Base-by-base conservation (phyloP, 2,888 invertebrate species). In the Thera obeliscata region DNA sequence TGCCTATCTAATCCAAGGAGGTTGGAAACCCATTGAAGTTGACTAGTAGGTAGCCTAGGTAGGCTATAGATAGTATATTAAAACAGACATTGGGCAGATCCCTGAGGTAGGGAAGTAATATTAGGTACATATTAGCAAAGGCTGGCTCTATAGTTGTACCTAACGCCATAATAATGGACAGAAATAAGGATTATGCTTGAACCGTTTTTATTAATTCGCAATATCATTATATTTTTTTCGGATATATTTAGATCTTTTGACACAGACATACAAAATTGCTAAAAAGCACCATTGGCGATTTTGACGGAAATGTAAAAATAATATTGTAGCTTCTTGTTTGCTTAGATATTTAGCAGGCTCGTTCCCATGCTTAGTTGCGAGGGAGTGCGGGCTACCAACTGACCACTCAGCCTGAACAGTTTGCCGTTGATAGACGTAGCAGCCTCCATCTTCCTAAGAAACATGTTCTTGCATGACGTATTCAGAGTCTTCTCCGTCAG, bases 391-490 rank as follows among this genome's bases (percentile, higher is more conserved):
- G 83, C 80, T 0, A 82, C 78, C 3, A 93, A 78, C 64, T 91
- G 90, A 0, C 86, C 89, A 66, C 91, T 90, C 43, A 93, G 79
- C 49, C 92, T 79, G 68, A 85, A 89, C 62, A 93, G 73, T 68
- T 88, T 90, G 3, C 88, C 90, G 64, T 88, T 93, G 36, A 93
- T 82, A 0, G 91, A 81, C 0, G 90, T 88, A 0, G 91, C 88
- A 2, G 92, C 93, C 69, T 92, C 91, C 93, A 93, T 93, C 78
- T 93, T 93, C 61, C 87, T 82, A 69, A 93, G 74, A 72, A 91
- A 91, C 78, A 89, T 81, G 66, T 90, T 91, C 75, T 88, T 91
- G 67, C 87, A 87, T 0, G 88, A 78, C 4, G 85, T 78, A 70
- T 90, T 91, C 65, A 90, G 75, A 12, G 86, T 90, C 70, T 86